Evolutionary conservation across 2,113 vertebrate genomes (phyloP).

Genomic region (Colaptes auratus): DNA sequence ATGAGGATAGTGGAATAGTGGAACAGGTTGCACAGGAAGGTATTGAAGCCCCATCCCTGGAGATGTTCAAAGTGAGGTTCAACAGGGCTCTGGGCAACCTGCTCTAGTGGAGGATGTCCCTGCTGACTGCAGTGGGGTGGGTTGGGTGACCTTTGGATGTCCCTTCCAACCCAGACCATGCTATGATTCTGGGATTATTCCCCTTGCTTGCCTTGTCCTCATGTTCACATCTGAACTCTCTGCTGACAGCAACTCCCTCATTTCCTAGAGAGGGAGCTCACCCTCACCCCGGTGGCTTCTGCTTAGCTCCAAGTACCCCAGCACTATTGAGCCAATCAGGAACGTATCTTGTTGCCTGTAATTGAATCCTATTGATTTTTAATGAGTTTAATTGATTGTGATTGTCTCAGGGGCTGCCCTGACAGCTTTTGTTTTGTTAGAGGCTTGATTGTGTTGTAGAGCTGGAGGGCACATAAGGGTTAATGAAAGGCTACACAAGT

Average conservation of each 20-base stretch:
- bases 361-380: constrained; percentile 57
- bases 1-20: no score
- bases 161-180: no score
- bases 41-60: no score
- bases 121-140: no score
- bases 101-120: no score
- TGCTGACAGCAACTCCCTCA: neutral
- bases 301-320: neutral
- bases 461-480: neutral
- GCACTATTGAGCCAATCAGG: neutral
- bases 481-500: constrained; percentile 31
- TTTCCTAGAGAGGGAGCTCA: neutral
- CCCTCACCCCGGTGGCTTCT: neutral
- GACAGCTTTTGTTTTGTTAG: neutral
- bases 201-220: rapidly evolving
- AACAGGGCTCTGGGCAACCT: no score
- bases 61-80: no score
- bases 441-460: neutral
- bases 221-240: neutral
- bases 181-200: neutral
- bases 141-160: no score
- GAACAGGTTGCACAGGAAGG: no score
- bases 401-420: constrained; percentile 13
- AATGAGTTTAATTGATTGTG: constrained; percentile 59
- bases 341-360: neutral